These are phyloP conservation scores for Hermetia illucens DNA, from an alignment of 1,140 invertebrate species.

Conservation along the genomic window DNA sequence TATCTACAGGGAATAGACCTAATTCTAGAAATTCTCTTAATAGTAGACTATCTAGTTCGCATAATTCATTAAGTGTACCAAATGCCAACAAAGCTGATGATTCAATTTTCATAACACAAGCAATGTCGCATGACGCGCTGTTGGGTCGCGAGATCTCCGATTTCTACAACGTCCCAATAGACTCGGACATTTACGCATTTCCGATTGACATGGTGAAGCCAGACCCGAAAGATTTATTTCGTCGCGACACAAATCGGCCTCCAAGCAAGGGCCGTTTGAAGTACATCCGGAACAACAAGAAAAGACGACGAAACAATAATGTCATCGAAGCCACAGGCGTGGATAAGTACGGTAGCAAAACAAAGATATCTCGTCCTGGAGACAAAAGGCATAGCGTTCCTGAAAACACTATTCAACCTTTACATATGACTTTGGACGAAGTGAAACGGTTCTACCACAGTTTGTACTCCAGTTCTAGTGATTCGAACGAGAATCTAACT, in stretches of 20 bases:
- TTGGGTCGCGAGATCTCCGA: constrained; percentile 53
- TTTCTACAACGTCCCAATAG: constrained; percentile 72
- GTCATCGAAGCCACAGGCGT: constrained; percentile 17
- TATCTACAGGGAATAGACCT: constrained; percentile 39
- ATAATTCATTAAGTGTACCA: constrained; percentile 62
- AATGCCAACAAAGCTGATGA: constrained; percentile 55
- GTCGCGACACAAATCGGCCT: background rate
- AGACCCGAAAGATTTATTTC: constrained; percentile 6
- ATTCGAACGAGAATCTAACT: constrained; percentile 15
- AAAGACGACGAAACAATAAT: constrained; percentile 11
- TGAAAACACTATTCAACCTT: constrained; percentile 40
- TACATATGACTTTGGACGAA: constrained; percentile 75
- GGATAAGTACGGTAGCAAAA: background rate
- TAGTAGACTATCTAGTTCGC: constrained; percentile 61
- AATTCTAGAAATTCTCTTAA: constrained; percentile 56
- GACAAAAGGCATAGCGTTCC: constrained; percentile 40
- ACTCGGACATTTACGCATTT: constrained; percentile 72
- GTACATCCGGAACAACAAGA: constrained; percentile 5
- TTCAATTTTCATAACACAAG: constrained; percentile 72
- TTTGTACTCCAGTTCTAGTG: constrained; percentile 54
- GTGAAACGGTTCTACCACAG: constrained; percentile 68
- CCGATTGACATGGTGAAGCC: constrained; percentile 62
- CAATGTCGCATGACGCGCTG: constrained; percentile 67
- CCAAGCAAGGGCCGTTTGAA: constrained; percentile 2
- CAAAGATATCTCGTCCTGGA: background rate